Evolutionary conservation across 2,113 vertebrate species (phyloP).

Genomic region (Odontesthes bonariensis): DNA sequence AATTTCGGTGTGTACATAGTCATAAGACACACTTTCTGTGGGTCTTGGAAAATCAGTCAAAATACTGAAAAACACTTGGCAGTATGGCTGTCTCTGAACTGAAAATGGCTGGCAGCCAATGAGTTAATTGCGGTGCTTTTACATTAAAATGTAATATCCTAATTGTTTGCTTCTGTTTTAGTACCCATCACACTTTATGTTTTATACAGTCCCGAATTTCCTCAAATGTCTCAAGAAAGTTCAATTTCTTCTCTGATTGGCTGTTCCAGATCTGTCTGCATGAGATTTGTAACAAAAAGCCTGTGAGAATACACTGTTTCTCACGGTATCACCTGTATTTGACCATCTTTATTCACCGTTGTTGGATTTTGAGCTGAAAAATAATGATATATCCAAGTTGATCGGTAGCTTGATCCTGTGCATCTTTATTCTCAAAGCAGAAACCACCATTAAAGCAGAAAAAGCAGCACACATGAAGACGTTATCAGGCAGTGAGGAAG

Average conservation of each 20-base stretch:
- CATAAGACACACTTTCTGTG: too few relatives aligned
- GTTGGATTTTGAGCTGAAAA: not conserved
- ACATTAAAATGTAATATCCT: not conserved
- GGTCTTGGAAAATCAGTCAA: too few relatives aligned
- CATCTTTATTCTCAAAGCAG: not conserved
- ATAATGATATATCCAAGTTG: not conserved
- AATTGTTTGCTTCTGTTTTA: not conserved
- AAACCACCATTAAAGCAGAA: not conserved
- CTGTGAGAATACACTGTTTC: not conserved
- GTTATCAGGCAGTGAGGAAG: not conserved
- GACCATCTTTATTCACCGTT: not conserved
- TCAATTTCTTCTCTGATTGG: slow-evolving; percentile 9
- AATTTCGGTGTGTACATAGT: too few relatives aligned
- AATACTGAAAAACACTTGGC: too few relatives aligned
- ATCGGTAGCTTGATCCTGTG: not conserved
- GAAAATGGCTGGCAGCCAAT: too few relatives aligned
- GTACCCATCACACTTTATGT: not conserved
- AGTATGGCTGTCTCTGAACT: too few relatives aligned
- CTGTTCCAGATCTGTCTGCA: slow-evolving; percentile 4
- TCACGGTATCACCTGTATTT: not conserved
- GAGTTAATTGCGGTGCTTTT: not conserved
- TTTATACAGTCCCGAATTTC: slow-evolving; percentile 3
- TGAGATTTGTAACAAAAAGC: not conserved
- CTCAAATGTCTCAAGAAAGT: slow-evolving; percentile 26
- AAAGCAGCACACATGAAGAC: not conserved